A percentile compares a stretch with the other conserved stretches of the same genome.
phyloP scores from a whole-genome alignment of 2,113 vertebrate species.

The Thryonomys swinderianus region DNA sequence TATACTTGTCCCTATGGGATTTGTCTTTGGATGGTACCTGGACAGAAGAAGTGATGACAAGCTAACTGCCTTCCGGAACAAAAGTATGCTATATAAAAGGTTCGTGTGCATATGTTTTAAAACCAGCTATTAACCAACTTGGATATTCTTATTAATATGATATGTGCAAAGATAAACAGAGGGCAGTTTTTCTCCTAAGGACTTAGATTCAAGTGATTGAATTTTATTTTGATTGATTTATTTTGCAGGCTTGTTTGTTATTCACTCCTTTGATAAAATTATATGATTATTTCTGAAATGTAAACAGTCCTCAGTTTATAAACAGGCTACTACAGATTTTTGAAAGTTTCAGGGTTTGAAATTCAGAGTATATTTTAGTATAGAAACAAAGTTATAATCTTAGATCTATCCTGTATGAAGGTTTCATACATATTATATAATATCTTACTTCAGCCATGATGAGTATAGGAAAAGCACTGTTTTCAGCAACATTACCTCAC shows the following conservation, averaged over 20 bases:
- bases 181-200: neutral
- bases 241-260: conserved; percentile 18
- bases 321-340: conserved; percentile 21
- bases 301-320: conserved; percentile 38
- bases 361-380: neutral
- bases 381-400: conserved; percentile 21
- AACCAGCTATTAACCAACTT: neutral
- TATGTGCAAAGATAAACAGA: conserved; percentile 22
- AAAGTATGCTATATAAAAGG: conserved; percentile 93
- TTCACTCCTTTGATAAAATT: neutral
- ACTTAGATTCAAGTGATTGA: conserved; percentile 1
- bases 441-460: neutral
- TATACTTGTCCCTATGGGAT: conserved; percentile 92
- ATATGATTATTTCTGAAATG: neutral
- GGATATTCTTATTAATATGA: neutral
- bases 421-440: neutral
- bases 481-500: neutral
- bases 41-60: conserved; percentile 91
- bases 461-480: neutral
- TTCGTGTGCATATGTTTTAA: conserved; percentile 76
- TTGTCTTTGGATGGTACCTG: conserved; percentile 92
- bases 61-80: conserved; percentile 93
- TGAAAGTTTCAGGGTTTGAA: neutral
- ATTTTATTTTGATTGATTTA: no score
- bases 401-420: neutral